Conservation (phyloP, 2,113 vertebrate genomes). For the Antechinus stuartii region DNA sequence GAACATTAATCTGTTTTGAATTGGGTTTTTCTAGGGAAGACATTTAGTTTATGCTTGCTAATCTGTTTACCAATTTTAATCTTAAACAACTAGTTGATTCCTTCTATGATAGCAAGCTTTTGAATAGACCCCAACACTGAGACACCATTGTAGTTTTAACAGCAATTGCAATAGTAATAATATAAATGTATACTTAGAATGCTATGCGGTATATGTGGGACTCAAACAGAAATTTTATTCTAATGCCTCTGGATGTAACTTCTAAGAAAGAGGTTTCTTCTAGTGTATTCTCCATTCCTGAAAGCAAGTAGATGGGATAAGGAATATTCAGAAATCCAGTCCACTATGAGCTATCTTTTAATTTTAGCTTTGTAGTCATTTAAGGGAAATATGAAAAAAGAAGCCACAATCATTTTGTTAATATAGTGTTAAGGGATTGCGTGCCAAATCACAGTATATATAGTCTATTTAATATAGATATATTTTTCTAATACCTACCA, state of each 20-base stretch:
- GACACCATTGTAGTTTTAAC: conserved; percentile 61
- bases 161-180: conserved; percentile 73
- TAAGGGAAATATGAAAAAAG: conserved; percentile 80
- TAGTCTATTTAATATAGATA: conserved; percentile 78
- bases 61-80: conserved; percentile 68
- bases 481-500: conserved; percentile 81
- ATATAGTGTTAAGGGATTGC: conserved; percentile 73
- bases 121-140: conserved; percentile 71
- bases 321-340: conserved; percentile 66
- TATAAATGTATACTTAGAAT: conserved; percentile 73
- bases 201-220: conserved; percentile 72
- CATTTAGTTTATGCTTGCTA: conserved; percentile 62
- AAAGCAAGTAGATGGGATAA: conserved; percentile 64
- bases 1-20: conserved; percentile 76
- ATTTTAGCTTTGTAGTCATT: conserved; percentile 77
- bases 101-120: conserved; percentile 46
- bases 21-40: conserved; percentile 63
- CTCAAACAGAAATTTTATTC: conserved; percentile 72
- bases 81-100: conserved; percentile 65
- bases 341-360: conserved; percentile 76
- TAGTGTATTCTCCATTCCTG: conserved; percentile 71
- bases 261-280: conserved; percentile 77
- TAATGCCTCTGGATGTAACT: conserved; percentile 70
- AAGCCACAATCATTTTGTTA: conserved; percentile 82
- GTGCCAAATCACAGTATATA: conserved; percentile 60